Conservation (phyloP, 1,140 invertebrate genomes). For the Daktulosphaira vitifoliae region DNA sequence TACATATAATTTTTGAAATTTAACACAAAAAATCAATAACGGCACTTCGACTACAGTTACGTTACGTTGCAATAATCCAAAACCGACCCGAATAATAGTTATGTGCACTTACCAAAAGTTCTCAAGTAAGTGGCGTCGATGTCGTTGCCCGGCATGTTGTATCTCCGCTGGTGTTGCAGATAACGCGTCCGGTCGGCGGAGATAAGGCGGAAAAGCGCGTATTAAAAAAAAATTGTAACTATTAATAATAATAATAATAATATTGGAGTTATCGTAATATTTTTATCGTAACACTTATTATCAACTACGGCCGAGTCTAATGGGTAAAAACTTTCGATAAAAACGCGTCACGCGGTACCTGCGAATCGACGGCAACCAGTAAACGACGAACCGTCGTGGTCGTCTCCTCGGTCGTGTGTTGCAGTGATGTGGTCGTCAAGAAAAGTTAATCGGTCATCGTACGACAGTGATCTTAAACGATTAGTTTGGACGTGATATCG, state of each 20-base stretch:
- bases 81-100: background rate
- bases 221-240: conserved; percentile 8
- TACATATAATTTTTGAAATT: too few species aligned
- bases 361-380: background rate
- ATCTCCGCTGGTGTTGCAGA: conserved; percentile 12
- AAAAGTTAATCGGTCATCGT: too few species aligned
- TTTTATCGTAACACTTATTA: conserved; percentile 27
- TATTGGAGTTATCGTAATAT: conserved; percentile 18
- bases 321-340: conserved; percentile 31
- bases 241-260: conserved; percentile 24
- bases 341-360: conserved; percentile 13
- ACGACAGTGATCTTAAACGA: too few species aligned
- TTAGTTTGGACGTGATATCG: too few species aligned
- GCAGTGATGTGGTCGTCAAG: background rate
- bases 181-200: conserved; percentile 15
- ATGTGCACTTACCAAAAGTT: conserved; percentile 29
- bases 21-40: too few species aligned
- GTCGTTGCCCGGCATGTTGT: conserved; percentile 25
- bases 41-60: too few species aligned
- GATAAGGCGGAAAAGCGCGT: conserved; percentile 29
- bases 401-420: background rate
- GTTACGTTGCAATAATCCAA: too few species aligned
- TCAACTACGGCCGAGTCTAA: conserved; percentile 7
- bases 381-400: background rate
- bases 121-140: conserved; percentile 30